phyloP scores from a whole-genome alignment of 2,888 invertebrate genomes.

The Drosophila mayaguana region DNA sequence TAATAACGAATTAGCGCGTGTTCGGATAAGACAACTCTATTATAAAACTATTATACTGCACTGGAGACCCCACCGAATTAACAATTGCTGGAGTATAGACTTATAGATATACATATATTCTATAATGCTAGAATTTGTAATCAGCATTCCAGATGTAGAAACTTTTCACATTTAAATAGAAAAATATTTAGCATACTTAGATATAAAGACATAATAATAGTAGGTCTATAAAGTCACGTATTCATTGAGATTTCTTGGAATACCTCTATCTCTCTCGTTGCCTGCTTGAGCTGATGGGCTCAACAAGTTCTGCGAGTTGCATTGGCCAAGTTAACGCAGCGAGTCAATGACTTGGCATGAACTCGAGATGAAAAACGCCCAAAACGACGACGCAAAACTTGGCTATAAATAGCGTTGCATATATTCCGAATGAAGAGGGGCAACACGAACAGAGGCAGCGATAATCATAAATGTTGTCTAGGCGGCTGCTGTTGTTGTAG shows the following conservation, averaged over 20 bases:
- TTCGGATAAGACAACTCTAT: background rate
- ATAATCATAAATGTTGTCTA: constrained; percentile 39
- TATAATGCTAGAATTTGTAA: background rate
- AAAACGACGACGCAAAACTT: constrained; percentile 48
- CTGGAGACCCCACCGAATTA: background rate
- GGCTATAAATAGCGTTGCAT: constrained; percentile 62
- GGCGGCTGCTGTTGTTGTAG: background rate
- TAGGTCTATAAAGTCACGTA: background rate
- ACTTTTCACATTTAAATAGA: background rate
- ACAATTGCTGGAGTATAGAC: background rate
- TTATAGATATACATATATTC: background rate
- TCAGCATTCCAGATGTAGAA: background rate
- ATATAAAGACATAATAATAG: background rate
- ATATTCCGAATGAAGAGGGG: constrained; percentile 14
- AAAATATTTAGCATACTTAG: background rate
- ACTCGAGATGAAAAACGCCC: constrained; percentile 63
- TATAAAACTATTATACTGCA: background rate
- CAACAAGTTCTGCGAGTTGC: constrained; percentile 37
- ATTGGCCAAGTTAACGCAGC: constrained; percentile 41
- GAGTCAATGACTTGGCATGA: constrained; percentile 74
- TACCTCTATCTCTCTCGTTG: too few relatives aligned
- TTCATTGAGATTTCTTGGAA: background rate
- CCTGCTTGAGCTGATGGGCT: background rate
- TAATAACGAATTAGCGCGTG: background rate
- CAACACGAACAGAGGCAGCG: constrained; percentile 13